A percentile compares a stretch with the other conserved stretches of the same genome.
Evolutionary conservation across 1,140 invertebrate genomes (phyloP).

Genomic region (Apis laboriosa): DNA sequence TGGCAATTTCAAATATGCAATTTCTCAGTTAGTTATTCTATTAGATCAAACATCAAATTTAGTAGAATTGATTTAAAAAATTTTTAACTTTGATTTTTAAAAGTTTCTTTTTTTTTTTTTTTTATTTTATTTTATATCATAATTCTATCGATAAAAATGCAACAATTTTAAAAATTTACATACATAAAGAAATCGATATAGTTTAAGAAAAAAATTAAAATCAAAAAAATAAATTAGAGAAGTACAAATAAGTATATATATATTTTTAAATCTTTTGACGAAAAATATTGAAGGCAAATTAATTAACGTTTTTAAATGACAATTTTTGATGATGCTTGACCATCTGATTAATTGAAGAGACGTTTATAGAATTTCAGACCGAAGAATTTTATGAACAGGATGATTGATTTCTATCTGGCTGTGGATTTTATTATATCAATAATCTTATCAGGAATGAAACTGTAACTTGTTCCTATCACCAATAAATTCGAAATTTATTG

Average conservation of each 20-base stretch:
- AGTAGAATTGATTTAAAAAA: neutral
- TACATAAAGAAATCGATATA: no score
- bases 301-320: neutral
- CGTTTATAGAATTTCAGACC: slow-evolving; percentile 1
- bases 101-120: no score
- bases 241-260: no score
- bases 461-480: neutral
- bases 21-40: neutral
- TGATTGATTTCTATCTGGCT: neutral
- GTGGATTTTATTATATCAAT: neutral
- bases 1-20: neutral
- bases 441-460: neutral
- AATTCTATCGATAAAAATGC: no score
- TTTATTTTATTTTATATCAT: no score
- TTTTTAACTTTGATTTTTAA: neutral
- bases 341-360: neutral
- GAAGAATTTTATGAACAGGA: neutral
- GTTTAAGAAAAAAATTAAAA: no score
- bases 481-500: neutral
- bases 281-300: neutral
- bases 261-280: neutral
- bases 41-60: neutral
- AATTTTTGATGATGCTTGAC: neutral
- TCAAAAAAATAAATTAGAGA: no score
- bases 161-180: no score